Base-by-base conservation (phyloP, 2,888 invertebrate genomes). In the Lomographa bimaculata region DNA sequence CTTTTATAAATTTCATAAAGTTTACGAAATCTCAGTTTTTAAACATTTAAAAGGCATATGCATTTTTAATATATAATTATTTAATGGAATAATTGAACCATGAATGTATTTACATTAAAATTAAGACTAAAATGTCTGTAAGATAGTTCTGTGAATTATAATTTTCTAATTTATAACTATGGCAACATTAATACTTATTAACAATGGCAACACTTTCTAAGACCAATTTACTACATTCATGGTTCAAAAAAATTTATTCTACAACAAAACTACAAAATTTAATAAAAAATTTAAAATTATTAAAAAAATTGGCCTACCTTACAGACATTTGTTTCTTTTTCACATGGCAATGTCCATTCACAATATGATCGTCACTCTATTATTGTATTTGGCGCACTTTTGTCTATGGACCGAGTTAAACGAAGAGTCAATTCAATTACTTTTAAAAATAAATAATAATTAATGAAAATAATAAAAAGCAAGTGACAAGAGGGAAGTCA, bases 271-370 rank as follows among this genome's bases (percentile, higher is more conserved):
- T 57, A 59, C 51, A 37, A 60, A n/a, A 58, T 50, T 57, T 39
- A 39, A 72, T 72, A 63, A 61, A 54, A 57, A 67, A n/a, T n/a
- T 61, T 65, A 69, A 50, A 23, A 33, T 27, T 34, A 40, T 12
- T 34, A 34, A 14, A 24, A 51, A 67, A 86, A 71, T 65, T 62
- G 84, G 86, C 89, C 87, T 89, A 89, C 89, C 89, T 89, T 87
- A 89, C 87, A 89, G 87, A 89, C 87, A 86, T 82, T 82, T 79
- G 71, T 68, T 54, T 54, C 34, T 49, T 56, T 61, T 63, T 66
- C 69, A 55, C 54, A 30, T 25, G 50, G 65, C 80, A 85, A 83
- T 79, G 79, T 79, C 84, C 81, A 83, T 86, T 87, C 85, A 84
- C 85, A 83, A 83, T 76, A 81, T 75, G 77, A 75, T 79, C 74